These are phyloP conservation scores for Coelopa pilipes DNA, from an alignment of 2,888 invertebrate genomes.

Conservation along the genomic window DNA sequence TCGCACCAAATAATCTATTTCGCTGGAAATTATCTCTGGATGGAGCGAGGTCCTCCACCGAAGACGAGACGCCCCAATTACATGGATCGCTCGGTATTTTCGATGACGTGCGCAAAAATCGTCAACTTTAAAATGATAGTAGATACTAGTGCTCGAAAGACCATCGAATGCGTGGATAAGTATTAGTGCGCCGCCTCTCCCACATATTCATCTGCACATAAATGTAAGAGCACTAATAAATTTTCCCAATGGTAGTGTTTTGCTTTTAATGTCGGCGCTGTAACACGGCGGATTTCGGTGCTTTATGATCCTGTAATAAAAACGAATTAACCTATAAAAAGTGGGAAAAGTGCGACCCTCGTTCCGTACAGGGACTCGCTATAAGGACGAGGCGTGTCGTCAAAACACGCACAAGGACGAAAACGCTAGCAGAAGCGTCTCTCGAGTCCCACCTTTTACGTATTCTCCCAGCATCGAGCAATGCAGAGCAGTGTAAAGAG, in stretches of 20 bases:
- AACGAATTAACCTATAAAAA: slow-evolving; percentile 63
- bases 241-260: slow-evolving; percentile 22
- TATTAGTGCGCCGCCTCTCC: no score
- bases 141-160: no score
- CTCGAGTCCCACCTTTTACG: slow-evolving; percentile 23
- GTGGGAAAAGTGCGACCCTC: slow-evolving; percentile 54
- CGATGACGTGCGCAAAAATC: no score
- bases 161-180: no score
- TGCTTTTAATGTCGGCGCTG: neutral
- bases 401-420: slow-evolving; percentile 24
- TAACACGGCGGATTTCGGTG: slow-evolving; percentile 36
- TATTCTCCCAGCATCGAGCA: slow-evolving; percentile 18
- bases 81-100: no score
- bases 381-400: slow-evolving; percentile 59
- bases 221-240: slow-evolving; percentile 20
- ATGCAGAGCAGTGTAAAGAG: neutral
- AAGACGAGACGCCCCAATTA: no score
- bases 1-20: no score
- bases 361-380: slow-evolving; percentile 50
- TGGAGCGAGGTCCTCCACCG: no score
- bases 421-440: neutral
- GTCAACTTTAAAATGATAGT: no score
- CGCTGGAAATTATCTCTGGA: no score
- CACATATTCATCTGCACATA: neutral
- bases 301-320: slow-evolving; percentile 63